Evolutionary conservation across 2,888 invertebrate genomes (phyloP).

Genomic region (Rhyacophila evoluta): DNA sequence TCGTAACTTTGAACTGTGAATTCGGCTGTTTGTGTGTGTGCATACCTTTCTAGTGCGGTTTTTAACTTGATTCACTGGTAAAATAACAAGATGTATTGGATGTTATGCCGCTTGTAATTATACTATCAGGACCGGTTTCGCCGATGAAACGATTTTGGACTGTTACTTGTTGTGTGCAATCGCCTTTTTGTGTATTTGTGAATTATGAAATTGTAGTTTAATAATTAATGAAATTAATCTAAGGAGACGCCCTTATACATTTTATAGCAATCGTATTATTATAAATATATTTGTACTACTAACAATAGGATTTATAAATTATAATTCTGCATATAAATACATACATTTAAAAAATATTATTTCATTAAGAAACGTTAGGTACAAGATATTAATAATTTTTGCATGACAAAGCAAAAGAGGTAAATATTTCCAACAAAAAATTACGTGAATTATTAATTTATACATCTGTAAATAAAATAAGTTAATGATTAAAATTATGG

Average conservation of each 20-base stretch:
- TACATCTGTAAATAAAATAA: slow-evolving; percentile 1
- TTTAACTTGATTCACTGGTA: too few species aligned
- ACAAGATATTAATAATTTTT: slow-evolving; percentile 28
- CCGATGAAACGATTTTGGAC: not conserved
- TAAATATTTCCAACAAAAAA: not conserved
- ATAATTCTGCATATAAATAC: slow-evolving; percentile 37
- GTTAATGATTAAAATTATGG: not conserved
- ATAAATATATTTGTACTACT: slow-evolving; percentile 47
- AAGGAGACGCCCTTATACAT: slow-evolving; percentile 37
- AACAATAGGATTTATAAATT: slow-evolving; percentile 47
- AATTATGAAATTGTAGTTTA: slow-evolving; percentile 28
- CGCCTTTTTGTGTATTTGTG: slow-evolving; percentile 47
- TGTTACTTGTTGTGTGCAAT: slow-evolving; percentile 34
- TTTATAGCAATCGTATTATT: slow-evolving; percentile 42
- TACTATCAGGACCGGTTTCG: slow-evolving; percentile 32
- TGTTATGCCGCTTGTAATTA: not conserved
- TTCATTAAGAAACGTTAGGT: slow-evolving; percentile 34
- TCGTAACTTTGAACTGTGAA: too few species aligned
- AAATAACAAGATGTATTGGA: not conserved
- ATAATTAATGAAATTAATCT: slow-evolving; percentile 15
- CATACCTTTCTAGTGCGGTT: too few species aligned
- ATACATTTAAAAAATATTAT: slow-evolving; percentile 23
- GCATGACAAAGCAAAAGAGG: not conserved
- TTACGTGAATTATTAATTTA: not conserved
- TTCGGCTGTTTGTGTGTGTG: too few species aligned